A percentile compares a stretch with the other conserved stretches of the same genome.
Conservation (phyloP, 1,140 invertebrate genomes). For the Trypoxylus dichotomus region DNA sequence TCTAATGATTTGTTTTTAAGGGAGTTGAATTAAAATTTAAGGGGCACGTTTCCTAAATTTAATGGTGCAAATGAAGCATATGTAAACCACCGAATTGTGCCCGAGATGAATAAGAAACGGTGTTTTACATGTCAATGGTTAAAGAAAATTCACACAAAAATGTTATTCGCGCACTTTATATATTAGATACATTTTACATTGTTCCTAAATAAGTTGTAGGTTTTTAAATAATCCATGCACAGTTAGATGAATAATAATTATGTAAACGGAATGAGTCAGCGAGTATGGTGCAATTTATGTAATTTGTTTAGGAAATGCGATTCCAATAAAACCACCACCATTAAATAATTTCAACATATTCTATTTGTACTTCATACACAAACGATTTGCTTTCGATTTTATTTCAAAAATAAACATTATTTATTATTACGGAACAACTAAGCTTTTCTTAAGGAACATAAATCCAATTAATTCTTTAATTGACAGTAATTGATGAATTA, state of each 20-base stretch:
- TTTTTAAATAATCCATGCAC: slow-evolving; percentile 28
- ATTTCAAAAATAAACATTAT: no score
- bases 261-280: slow-evolving; percentile 7
- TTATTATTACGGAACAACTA: no score
- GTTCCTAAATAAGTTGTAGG: slow-evolving; percentile 34
- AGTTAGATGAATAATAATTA: slow-evolving; percentile 21
- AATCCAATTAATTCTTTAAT: no score
- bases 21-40: not conserved
- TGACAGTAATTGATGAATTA: no score
- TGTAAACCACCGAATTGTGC: slow-evolving; percentile 19
- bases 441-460: no score
- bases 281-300: not conserved
- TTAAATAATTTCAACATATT: no score
- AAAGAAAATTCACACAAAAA: slow-evolving; percentile 26
- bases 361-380: no score
- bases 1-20: not conserved
- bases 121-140: slow-evolving; percentile 16
- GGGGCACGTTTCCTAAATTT: slow-evolving; percentile 39
- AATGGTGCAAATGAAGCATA: slow-evolving; percentile 29
- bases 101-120: not conserved
- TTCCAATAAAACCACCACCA: no score
- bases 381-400: no score
- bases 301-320: not conserved
- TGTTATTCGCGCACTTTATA: slow-evolving; percentile 29
- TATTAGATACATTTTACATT: slow-evolving; percentile 31